Conservation (phyloP, 2,797 vertebrate genomes). For the Phoebastria nigripes region DNA sequence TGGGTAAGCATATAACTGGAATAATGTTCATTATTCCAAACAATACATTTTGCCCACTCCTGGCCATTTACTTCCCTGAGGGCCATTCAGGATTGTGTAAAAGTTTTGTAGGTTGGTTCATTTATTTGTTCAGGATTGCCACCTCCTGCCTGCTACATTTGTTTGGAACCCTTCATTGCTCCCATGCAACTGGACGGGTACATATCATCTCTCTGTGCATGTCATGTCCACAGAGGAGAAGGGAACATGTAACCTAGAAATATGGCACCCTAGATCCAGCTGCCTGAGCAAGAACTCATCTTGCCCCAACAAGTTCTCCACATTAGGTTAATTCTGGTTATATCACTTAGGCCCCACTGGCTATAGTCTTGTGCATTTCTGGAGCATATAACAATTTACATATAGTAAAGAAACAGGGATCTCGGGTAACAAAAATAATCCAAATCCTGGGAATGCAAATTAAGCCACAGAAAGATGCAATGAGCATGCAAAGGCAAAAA, state of each 20-base stretch:
- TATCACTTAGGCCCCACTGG: neutral
- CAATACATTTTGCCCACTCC: neutral
- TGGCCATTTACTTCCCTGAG: neutral
- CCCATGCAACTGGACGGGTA: neutral
- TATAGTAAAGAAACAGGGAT: neutral
- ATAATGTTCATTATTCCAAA: neutral
- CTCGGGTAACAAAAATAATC: neutral
- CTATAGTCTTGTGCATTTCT: neutral
- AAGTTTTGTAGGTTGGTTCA: neutral
- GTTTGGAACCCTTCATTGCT: neutral
- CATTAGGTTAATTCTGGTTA: neutral
- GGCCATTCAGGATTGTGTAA: neutral
- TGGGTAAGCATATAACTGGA: neutral
- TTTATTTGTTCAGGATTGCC: neutral
- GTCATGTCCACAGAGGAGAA: neutral
- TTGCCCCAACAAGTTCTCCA: neutral
- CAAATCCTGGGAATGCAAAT: neutral
- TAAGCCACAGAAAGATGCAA: neutral
- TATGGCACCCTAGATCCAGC: neutral
- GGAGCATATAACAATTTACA: neutral
- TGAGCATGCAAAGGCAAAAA: neutral
- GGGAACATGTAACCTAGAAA: neutral
- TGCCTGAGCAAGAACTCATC: neutral
- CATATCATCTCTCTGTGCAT: neutral
- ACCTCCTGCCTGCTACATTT: neutral